Evolutionary conservation across 2,888 invertebrate genomes (phyloP).

Genomic region (Kuschelorhynchus macadamiae): DNA sequence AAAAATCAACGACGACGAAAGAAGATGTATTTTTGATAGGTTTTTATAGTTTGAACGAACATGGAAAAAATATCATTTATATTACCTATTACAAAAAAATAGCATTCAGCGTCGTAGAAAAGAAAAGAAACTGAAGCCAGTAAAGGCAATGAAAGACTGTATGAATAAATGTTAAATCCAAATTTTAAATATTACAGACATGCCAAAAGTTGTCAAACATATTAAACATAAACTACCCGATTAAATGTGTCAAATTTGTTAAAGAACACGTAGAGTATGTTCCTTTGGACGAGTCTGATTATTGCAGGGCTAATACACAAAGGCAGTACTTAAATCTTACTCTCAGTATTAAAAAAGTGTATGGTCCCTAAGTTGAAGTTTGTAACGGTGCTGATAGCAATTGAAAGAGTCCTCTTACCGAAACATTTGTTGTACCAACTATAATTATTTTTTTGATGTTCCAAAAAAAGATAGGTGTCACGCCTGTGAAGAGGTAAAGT

Average conservation of each 20-base stretch:
- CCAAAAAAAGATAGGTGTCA: conserved; percentile 41
- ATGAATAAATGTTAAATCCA: conserved; percentile 9
- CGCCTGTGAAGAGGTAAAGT: conserved; percentile 30
- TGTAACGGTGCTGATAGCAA: neutral
- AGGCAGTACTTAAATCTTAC: conserved; percentile 2
- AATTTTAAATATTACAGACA: conserved; percentile 12
- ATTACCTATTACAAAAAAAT: conserved; percentile 11
- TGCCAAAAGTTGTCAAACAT: conserved; percentile 31
- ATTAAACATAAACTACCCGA: conserved; percentile 35
- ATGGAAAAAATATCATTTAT: neutral
- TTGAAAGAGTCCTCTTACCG: conserved; percentile 16
- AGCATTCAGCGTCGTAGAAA: conserved; percentile 3
- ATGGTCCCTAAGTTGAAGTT: conserved; percentile 26
- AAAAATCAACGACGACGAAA: too few relatives aligned
- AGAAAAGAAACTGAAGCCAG: neutral
- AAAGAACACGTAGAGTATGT: conserved; percentile 23
- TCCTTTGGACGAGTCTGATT: conserved; percentile 32
- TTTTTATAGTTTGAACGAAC: too few relatives aligned
- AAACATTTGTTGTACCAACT: conserved; percentile 13
- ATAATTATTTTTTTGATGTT: conserved; percentile 24
- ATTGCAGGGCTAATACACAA: conserved; percentile 23
- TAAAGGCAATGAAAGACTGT: conserved; percentile 10
- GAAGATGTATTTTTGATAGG: too few relatives aligned
- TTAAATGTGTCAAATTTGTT: conserved; percentile 31
- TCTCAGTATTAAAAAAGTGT: conserved; percentile 16